Evolutionary conservation across 2,888 invertebrate genomes (phyloP).

Genomic region (Cybosia mesomella): DNA sequence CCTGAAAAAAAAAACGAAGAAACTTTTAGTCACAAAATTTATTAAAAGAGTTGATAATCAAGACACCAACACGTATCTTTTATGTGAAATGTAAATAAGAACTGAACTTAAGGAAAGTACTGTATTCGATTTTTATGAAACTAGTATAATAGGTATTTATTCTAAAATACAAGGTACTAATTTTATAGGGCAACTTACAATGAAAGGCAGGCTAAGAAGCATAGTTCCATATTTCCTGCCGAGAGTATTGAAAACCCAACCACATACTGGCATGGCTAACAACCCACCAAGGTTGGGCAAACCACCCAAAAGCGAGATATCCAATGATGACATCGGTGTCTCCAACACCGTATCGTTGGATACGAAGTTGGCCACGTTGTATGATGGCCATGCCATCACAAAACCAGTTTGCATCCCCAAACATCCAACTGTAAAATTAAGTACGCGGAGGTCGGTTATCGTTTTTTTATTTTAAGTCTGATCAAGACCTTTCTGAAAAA

Average conservation of each 20-base stretch:
- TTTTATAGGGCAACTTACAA: neutral
- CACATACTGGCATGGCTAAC: neutral
- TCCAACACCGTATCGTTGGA: neutral
- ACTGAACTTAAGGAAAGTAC: no score
- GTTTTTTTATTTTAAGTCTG: no score
- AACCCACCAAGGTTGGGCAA: conserved; percentile 4
- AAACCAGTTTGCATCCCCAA: neutral
- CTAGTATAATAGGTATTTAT: no score
- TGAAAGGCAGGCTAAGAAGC: neutral
- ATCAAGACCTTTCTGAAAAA: no score
- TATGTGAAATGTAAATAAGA: no score
- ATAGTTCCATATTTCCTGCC: conserved; percentile 1
- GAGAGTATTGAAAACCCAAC: neutral
- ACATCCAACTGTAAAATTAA: neutral
- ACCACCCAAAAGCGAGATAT: neutral
- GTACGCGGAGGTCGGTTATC: no score
- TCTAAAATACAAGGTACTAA: no score
- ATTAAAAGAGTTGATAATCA: no score
- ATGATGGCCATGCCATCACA: neutral
- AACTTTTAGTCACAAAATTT: neutral
- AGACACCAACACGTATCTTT: no score
- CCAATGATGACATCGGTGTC: neutral
- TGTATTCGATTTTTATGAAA: no score
- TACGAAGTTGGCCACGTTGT: neutral
- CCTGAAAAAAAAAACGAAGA: conserved; percentile 54